phyloP scores from a whole-genome alignment of 2,888 invertebrate species.

The Scaptomyza cyrtandrae region DNA sequence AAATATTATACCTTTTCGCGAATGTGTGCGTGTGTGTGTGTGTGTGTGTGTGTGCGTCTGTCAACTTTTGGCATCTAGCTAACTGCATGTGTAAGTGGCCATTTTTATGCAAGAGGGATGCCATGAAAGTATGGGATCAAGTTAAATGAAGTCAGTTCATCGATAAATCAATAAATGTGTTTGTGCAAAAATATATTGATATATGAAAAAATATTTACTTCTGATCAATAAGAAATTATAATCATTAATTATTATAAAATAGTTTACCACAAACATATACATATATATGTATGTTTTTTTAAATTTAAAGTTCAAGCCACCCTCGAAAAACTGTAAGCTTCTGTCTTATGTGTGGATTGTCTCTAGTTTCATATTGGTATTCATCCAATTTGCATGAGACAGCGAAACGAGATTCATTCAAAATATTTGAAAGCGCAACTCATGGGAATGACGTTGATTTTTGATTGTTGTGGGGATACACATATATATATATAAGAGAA shows the following conservation, averaged over 20 bases:
- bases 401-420: constrained; percentile 40
- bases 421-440: constrained; percentile 40
- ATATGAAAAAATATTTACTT: too few relatives aligned
- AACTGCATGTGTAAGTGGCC: constrained; percentile 69
- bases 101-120: constrained; percentile 29
- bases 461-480: constrained; percentile 44
- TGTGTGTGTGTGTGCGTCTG: constrained; percentile 18
- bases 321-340: constrained; percentile 9
- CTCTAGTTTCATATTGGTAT: constrained; percentile 59
- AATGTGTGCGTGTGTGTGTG: constrained; percentile 18
- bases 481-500: neutral
- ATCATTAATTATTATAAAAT: too few relatives aligned
- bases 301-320: neutral
- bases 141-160: too few relatives aligned
- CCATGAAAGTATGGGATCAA: neutral
- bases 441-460: constrained; percentile 60
- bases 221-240: too few relatives aligned
- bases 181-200: neutral
- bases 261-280: too few relatives aligned
- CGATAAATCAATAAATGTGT: too few relatives aligned
- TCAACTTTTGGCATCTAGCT: constrained; percentile 35
- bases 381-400: constrained; percentile 64
- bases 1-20: constrained; percentile 34
- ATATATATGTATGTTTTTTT: too few relatives aligned
- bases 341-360: constrained; percentile 37